These are phyloP conservation scores for Onychostoma macrolepis DNA, from an alignment of 2,113 vertebrate genomes.

Conservation along the genomic window DNA sequence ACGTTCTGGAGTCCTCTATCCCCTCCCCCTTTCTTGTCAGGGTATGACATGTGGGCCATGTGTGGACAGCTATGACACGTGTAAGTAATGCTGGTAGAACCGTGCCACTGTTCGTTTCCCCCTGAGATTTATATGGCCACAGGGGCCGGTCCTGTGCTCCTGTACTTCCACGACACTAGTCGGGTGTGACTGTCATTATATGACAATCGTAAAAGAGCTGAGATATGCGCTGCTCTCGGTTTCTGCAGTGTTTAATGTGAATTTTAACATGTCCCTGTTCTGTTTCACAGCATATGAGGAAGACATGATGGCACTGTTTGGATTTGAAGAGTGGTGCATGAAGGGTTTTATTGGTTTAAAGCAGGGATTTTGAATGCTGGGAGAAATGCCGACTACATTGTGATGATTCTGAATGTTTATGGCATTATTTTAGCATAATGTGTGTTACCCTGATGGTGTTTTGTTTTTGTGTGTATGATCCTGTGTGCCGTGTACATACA, in stretches of 20 bases:
- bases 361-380: constrained; percentile 47
- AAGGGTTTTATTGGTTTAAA: constrained; percentile 33
- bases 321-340: constrained; percentile 42
- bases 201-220: constrained; percentile 61
- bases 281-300: constrained; percentile 42
- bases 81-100: constrained; percentile 49
- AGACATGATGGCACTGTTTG: constrained; percentile 49
- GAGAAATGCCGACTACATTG: constrained; percentile 36
- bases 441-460: not conserved
- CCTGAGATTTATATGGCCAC: constrained; percentile 54
- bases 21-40: constrained; percentile 19
- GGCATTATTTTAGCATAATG: not conserved
- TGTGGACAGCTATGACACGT: constrained; percentile 46
- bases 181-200: constrained; percentile 63
- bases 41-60: constrained; percentile 49
- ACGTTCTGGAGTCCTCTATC: constrained; percentile 40
- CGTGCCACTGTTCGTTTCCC: constrained; percentile 32
- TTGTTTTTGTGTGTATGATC: not conserved
- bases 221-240: constrained; percentile 52
- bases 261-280: constrained; percentile 41
- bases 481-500: not conserved
- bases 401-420: constrained; percentile 19
- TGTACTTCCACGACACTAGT: constrained; percentile 55
- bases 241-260: constrained; percentile 50
- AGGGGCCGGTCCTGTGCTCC: constrained; percentile 41